Evolutionary conservation across 2,888 invertebrate genomes (phyloP).

Genomic region (Candidula unifasciata): DNA sequence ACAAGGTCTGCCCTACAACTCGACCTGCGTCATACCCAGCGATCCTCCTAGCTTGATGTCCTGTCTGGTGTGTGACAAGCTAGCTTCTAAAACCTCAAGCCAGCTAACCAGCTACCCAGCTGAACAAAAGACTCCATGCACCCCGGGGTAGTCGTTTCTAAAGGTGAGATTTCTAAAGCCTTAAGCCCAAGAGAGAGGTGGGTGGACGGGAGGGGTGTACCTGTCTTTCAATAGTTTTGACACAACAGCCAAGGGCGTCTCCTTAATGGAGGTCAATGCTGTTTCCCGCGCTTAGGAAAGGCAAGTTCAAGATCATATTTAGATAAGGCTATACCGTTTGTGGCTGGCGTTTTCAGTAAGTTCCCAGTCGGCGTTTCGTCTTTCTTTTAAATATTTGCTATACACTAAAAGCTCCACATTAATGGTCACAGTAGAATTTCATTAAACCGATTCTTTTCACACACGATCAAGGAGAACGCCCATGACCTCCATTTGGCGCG

Average conservation of each 20-base stretch:
- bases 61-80: constrained; percentile 5
- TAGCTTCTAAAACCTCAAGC: neutral
- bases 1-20: no score
- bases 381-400: no score
- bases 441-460: no score
- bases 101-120: neutral
- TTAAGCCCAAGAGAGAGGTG: neutral
- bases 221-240: neutral
- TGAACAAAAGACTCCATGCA: constrained; percentile 13
- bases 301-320: neutral
- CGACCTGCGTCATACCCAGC: no score
- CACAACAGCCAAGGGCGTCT: neutral
- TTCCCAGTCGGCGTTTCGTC: no score
- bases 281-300: neutral
- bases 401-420: no score
- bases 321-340: neutral
- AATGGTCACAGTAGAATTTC: no score
- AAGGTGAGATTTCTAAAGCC: constrained; percentile 1
- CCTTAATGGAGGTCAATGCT: constrained; percentile 2
- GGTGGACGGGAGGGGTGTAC: neutral
- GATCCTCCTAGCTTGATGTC: neutral
- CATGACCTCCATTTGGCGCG: neutral
- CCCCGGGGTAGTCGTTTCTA: neutral
- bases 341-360: no score
- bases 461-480: neutral